phyloP scores from a whole-genome alignment of 1,140 invertebrate genomes.

The Tenebrio molitor region DNA sequence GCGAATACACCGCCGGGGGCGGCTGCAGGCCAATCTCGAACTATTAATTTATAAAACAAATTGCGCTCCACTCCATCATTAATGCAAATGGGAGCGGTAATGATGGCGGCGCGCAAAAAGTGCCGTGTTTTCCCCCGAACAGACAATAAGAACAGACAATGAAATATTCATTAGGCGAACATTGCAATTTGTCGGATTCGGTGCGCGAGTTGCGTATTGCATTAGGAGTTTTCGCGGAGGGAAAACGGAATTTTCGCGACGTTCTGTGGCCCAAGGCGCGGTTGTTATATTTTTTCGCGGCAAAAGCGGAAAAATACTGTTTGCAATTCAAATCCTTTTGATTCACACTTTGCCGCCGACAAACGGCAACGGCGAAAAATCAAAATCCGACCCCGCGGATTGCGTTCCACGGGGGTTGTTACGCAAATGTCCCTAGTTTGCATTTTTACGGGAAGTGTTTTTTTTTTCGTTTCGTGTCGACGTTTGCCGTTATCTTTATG shows the following conservation, averaged over 20 bases:
- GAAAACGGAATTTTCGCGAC: slow-evolving; percentile 5
- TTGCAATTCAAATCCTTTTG: slow-evolving; percentile 45
- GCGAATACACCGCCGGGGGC: too few relatives aligned
- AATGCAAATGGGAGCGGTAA: too few relatives aligned
- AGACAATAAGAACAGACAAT: slow-evolving; percentile 12
- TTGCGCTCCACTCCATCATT: too few relatives aligned
- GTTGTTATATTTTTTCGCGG: slow-evolving; percentile 42
- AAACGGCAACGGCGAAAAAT: neutral
- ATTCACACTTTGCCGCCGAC: slow-evolving; percentile 30
- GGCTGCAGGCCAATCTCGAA: too few relatives aligned
- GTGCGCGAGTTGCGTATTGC: slow-evolving; percentile 27
- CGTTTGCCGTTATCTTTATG: too few relatives aligned
- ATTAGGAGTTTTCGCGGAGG: slow-evolving; percentile 22
- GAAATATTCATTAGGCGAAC: slow-evolving; percentile 34
- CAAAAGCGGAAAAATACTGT: slow-evolving; percentile 38
- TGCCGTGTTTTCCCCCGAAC: neutral
- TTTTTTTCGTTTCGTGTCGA: too few relatives aligned
- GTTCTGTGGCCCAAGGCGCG: too few relatives aligned
- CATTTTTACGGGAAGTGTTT: too few relatives aligned
- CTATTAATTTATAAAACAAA: too few relatives aligned
- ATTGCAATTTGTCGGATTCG: slow-evolving; percentile 23
- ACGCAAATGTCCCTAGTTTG: too few relatives aligned
- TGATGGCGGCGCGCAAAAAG: neutral
- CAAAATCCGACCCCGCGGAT: slow-evolving; percentile 2
- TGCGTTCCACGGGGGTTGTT: too few relatives aligned